These are phyloP conservation scores for Suillia variegata DNA, from an alignment of 2,888 invertebrate species.

Conservation along the genomic window DNA sequence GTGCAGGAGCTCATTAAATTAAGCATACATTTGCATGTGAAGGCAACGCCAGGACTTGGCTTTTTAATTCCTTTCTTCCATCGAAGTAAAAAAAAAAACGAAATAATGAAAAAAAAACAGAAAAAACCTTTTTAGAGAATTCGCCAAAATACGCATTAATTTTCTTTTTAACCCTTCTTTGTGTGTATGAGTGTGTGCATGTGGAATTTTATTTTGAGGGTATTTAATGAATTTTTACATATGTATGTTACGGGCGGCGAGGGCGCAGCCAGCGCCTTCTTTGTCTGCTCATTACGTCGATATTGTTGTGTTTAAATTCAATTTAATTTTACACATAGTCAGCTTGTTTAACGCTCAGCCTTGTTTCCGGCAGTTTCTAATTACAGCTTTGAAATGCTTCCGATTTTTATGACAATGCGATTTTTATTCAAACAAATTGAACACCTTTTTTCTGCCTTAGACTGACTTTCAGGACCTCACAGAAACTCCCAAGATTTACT, in stretches of 20 bases:
- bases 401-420: background rate
- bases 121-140: slow-evolving; percentile 34
- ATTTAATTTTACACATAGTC: background rate
- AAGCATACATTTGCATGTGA: slow-evolving; percentile 24
- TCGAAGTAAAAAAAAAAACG: background rate
- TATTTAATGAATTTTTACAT: slow-evolving; percentile 50
- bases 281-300: slow-evolving; percentile 7
- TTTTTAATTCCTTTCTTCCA: slow-evolving; percentile 15
- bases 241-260: slow-evolving; percentile 31
- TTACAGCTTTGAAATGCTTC: background rate
- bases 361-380: background rate
- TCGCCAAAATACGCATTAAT: slow-evolving; percentile 48
- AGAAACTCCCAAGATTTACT: background rate
- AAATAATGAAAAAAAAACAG: no score
- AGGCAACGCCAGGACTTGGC: background rate
- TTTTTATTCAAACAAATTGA: background rate
- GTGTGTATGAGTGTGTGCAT: slow-evolving; percentile 10
- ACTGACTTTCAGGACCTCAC: background rate
- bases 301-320: background rate
- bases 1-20: slow-evolving; percentile 43
- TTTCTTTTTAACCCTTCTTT: slow-evolving; percentile 49
- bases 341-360: no score
- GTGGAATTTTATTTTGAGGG: slow-evolving; percentile 22
- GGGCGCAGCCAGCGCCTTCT: background rate
- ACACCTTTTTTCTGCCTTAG: background rate